Base-by-base conservation (phyloP, 53 echinoderm and acorn worm genomes). In the Pentamera pediparva region DNA sequence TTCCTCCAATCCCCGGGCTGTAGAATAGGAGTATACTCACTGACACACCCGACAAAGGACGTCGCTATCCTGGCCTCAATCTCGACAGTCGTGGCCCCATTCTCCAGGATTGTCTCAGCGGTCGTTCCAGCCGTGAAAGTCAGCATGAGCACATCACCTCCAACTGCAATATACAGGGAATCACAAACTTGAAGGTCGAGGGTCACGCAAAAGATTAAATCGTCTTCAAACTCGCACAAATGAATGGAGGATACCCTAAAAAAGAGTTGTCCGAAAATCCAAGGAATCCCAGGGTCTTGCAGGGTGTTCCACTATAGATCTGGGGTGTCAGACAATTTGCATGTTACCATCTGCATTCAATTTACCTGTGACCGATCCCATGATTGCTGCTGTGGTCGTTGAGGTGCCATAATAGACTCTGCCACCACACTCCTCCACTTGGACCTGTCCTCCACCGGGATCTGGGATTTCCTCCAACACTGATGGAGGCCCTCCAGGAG, bases 1-100 rank as follows among this genome's bases (percentile, higher is more conserved):
- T n/a, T n/a, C n/a, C n/a, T n/a, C n/a, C n/a, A n/a, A n/a, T n/a
- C n/a, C n/a, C n/a, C n/a, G n/a, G n/a, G n/a, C n/a, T n/a, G n/a
- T n/a, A 41, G 15, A 9, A 53, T 26, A 53, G 54, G 25, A 26
- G n/a, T 57, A 4, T 18, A 67, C 67, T 67, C n/a, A 67, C 67
- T 67, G 67, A 67, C 67, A 24, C 41, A 67, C 45, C 67, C 67
- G 28, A 67, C 27, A 30, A 67, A 67, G 41, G 43, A 11, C 17
- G 67, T 67, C 45, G 31, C 26, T 21, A 67, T 45, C 25, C 9
- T 9, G 15, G 45, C 67, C 45, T 67, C 67, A 41, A 67, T 27
- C 6, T 67, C 67, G 45, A 28, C 28, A 28, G 67, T 41, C 30
- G 45, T 67, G 6, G 67, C 5, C 4, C 67, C 48, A 29, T 1